phyloP scores from a whole-genome alignment of 1,140 invertebrate species.

The Drosophila bocki region DNA sequence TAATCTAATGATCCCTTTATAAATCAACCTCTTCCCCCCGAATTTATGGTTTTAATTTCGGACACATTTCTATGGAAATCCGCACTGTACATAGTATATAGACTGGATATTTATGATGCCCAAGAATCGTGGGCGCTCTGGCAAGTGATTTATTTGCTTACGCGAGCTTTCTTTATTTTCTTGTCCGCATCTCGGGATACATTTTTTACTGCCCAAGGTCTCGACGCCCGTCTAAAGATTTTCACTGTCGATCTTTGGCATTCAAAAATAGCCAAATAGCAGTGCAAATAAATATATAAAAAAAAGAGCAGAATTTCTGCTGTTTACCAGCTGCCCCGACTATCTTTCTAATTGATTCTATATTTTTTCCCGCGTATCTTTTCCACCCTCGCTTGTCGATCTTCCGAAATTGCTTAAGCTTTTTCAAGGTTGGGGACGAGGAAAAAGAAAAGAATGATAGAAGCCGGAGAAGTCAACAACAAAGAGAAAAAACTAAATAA shows the following conservation, averaged over 20 bases:
- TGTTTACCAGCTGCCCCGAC: slow-evolving; percentile 63
- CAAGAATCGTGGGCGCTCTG: slow-evolving; percentile 52
- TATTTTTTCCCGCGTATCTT: slow-evolving; percentile 6
- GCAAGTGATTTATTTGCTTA: slow-evolving; percentile 73
- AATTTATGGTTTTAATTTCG: slow-evolving; percentile 2
- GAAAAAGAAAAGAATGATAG: not conserved
- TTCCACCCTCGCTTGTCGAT: not conserved
- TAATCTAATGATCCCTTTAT: not conserved
- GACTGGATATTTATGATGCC: slow-evolving; percentile 42
- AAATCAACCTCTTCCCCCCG: not conserved
- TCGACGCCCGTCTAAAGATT: slow-evolving; percentile 42
- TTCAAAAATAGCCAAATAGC: slow-evolving; percentile 68
- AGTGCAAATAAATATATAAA: slow-evolving; percentile 7
- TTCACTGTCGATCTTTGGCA: slow-evolving; percentile 78
- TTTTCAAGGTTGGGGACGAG: slow-evolving; percentile 47
- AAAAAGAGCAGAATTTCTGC: slow-evolving; percentile 25
- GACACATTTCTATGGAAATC: not conserved
- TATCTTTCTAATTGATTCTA: slow-evolving; percentile 65
- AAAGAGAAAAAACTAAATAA: not conserved
- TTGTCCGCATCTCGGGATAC: slow-evolving; percentile 10
- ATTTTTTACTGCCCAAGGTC: slow-evolving; percentile 65
- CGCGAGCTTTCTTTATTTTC: slow-evolving; percentile 54
- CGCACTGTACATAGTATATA: not conserved
- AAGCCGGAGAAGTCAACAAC: not conserved
- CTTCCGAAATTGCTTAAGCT: slow-evolving; percentile 4